Evolutionary conservation across 2,888 invertebrate species (phyloP).

Genomic region (Cenopis cana): DNA sequence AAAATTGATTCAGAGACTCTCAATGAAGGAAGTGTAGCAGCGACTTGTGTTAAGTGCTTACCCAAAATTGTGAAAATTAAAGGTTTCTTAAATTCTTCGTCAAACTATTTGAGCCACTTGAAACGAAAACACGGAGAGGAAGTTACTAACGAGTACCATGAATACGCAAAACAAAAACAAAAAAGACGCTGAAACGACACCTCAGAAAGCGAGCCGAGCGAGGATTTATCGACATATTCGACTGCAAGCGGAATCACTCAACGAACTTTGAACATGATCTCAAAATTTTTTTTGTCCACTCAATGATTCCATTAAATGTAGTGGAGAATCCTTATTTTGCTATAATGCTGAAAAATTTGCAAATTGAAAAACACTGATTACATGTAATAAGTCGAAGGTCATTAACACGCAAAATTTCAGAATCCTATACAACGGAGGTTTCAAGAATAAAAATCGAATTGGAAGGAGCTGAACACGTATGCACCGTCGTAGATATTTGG

Average conservation of each 20-base stretch:
- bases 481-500: slow-evolving; percentile 16
- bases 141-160: not conserved
- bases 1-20: too few relatives aligned
- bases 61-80: too few relatives aligned
- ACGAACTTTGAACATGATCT: not conserved
- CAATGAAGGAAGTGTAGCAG: too few relatives aligned
- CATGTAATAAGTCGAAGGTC: too few relatives aligned
- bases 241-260: too few relatives aligned
- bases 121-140: slow-evolving; percentile 5
- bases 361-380: not conserved
- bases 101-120: slow-evolving; percentile 2
- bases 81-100: too few relatives aligned
- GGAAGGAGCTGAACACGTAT: not conserved
- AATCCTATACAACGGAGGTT: not conserved
- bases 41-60: too few relatives aligned
- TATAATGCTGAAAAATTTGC: not conserved
- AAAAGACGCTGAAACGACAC: not conserved
- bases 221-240: too few relatives aligned
- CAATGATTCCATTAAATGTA: slow-evolving; percentile 12
- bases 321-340: slow-evolving; percentile 9
- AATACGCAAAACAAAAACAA: not conserved
- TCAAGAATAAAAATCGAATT: not conserved
- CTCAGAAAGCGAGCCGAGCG: not conserved
- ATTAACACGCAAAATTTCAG: not conserved
- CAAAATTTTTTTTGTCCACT: slow-evolving; percentile 8